Percentiles rank a stretch among this genome's conserved stretches.
phyloP scores from a whole-genome alignment of 2,113 vertebrate species.

The Willisornis vidua region DNA sequence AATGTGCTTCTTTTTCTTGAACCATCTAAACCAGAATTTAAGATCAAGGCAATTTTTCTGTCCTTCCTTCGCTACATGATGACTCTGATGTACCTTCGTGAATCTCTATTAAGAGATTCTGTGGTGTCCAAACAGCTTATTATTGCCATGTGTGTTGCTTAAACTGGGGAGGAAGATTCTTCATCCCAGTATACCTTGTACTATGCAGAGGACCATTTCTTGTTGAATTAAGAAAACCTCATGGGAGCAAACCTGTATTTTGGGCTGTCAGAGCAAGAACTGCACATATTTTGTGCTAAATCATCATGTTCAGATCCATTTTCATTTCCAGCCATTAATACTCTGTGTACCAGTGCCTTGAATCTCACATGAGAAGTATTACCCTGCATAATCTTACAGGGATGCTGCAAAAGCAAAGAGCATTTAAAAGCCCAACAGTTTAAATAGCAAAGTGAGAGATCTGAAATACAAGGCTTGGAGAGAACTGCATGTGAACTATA shows the following conservation, averaged over 20 bases:
- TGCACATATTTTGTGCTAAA: not conserved
- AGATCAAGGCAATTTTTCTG: not conserved
- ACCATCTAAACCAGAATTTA: not conserved
- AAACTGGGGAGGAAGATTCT: not conserved
- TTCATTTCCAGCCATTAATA: not conserved
- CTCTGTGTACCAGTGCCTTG: not conserved
- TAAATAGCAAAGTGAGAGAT: not conserved
- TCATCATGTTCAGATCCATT: not conserved
- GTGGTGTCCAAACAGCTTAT: not conserved
- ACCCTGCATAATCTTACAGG: not conserved
- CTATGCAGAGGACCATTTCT: not conserved
- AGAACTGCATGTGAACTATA: not conserved
- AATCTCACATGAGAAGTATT: not conserved
- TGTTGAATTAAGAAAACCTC: not conserved
- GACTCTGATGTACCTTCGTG: not conserved
- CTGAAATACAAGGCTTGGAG: not conserved
- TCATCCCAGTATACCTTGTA: not conserved
- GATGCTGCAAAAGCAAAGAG: not conserved
- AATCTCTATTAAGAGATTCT: not conserved
- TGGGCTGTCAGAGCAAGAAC: not conserved
- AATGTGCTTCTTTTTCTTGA: not conserved
- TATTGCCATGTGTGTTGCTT: not conserved
- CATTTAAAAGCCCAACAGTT: not conserved
- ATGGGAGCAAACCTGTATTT: not conserved
- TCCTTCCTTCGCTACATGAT: not conserved